These are phyloP conservation scores for Gadopsis bispinosus DNA, from an alignment of 2,797 vertebrate species.

Conservation along the genomic window DNA sequence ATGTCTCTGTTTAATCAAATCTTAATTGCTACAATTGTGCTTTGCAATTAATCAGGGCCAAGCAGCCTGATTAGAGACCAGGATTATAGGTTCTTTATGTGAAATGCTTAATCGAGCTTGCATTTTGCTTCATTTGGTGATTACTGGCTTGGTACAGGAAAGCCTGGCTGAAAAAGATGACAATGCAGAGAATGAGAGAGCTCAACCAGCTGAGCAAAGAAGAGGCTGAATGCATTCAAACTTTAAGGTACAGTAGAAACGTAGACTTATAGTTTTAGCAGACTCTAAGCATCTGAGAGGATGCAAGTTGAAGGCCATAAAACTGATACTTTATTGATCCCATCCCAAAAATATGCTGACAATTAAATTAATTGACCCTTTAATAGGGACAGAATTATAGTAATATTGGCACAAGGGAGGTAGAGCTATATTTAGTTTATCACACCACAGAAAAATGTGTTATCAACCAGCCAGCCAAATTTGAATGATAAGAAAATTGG, in stretches of 20 bases:
- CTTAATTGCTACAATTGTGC: slow-evolving; percentile 63
- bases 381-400: neutral
- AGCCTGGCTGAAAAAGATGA: slow-evolving; percentile 85
- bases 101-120: slow-evolving; percentile 50
- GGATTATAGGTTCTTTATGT: slow-evolving; percentile 55
- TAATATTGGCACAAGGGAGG: neutral
- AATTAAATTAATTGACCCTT: neutral
- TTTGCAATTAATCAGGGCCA: slow-evolving; percentile 65
- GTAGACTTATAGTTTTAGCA: neutral
- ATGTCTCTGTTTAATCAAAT: slow-evolving; percentile 70
- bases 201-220: slow-evolving; percentile 80
- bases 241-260: slow-evolving; percentile 78
- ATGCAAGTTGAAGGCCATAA: slow-evolving; percentile 1
- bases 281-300: neutral
- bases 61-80: slow-evolving; percentile 36
- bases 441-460: too few species aligned
- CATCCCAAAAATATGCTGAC: neutral
- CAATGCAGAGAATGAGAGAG: slow-evolving; percentile 79
- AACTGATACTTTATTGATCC: neutral
- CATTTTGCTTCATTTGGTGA: slow-evolving; percentile 42
- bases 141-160: slow-evolving; percentile 76
- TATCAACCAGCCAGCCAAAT: too few species aligned
- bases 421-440: neutral
- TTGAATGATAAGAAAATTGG: too few species aligned
- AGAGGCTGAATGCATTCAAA: slow-evolving; percentile 78